Conservation (phyloP, 2,888 invertebrate genomes). For the Plebejus melissa region DNA sequence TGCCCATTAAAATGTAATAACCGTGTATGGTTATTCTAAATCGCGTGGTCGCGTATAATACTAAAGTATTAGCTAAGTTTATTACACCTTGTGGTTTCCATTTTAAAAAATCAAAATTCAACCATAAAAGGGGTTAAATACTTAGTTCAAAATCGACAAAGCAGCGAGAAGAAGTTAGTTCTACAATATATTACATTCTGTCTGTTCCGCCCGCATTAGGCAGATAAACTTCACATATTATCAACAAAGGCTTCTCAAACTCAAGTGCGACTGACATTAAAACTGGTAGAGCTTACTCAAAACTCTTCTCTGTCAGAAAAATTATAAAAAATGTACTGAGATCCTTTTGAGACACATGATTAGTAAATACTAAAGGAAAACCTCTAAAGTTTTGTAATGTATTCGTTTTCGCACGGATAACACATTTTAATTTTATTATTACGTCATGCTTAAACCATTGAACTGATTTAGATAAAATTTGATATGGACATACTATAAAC, state of each 20-base stretch:
- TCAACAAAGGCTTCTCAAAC: slow-evolving; percentile 3
- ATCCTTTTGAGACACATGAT: background rate
- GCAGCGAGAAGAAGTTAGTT: background rate
- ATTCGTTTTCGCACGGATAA: background rate
- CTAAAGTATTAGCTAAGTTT: too few species aligned
- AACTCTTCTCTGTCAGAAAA: background rate
- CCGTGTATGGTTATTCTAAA: too few species aligned
- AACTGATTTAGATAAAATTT: too few species aligned
- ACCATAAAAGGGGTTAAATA: too few species aligned
- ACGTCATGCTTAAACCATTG: too few species aligned
- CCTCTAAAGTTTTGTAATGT: background rate
- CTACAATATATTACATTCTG: background rate
- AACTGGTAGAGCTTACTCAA: background rate
- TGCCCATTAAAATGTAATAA: too few species aligned
- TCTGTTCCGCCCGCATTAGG: too few species aligned
- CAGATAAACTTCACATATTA: background rate
- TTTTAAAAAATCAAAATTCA: too few species aligned
- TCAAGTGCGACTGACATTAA: background rate
- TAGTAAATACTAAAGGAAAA: background rate
- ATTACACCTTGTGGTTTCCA: too few species aligned
- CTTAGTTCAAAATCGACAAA: background rate
- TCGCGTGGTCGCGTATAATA: too few species aligned
- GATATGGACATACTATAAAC: too few species aligned
- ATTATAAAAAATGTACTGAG: background rate
- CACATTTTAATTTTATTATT: background rate